Evolutionary conservation across 2,113 vertebrate genomes (phyloP), one percentile per base, ranked within the genome.

Genomic region (Procavia capensis): DNA sequence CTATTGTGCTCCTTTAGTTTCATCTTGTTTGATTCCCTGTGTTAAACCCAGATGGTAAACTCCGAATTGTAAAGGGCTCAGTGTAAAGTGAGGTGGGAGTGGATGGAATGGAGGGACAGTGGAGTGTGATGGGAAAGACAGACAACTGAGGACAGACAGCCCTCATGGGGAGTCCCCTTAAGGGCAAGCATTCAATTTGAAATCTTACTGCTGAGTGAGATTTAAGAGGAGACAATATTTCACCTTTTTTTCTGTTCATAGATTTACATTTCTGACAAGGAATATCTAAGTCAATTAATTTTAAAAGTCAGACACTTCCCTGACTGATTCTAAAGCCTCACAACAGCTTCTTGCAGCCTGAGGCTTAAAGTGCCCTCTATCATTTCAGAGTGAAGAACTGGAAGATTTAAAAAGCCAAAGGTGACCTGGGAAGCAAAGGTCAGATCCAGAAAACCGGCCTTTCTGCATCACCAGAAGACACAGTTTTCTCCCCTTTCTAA

Each of bases 21-120:
- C 50, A 54, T 54, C 17, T 54, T 54, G 47, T 54, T 54, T 54
- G 13, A 54, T 54, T 7, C 16, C 43, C 39, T 45, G 17, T 5
- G 27, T 70, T 41, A 88, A 63, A 81, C 31, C 16, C 14, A 85
- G 85, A 36, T 27, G 9, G 64, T 68, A 45, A 80, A 47, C 61
- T 85, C 34, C 36, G 22, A 84, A 61, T 63, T 70, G 90, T 17
- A 45, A 63, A 61, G 74, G 7, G 45, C 54, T 64, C 29, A 0
- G 0, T 1, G 39, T n/a, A 29, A 6, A 39, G 64, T 2, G 22
- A 74, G 27, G 20, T 20, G 39, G 36, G 64, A 19, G 22, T 54
- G n/a, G 36, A 61, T 25, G 9, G 20, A 34, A 9, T 0, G 6
- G 66, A 43, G 61, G 8, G 14, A 19, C 3, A 0, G 6, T 6